phyloP scores from a whole-genome alignment of 2,888 invertebrate species.

The Conomelus anceps region DNA sequence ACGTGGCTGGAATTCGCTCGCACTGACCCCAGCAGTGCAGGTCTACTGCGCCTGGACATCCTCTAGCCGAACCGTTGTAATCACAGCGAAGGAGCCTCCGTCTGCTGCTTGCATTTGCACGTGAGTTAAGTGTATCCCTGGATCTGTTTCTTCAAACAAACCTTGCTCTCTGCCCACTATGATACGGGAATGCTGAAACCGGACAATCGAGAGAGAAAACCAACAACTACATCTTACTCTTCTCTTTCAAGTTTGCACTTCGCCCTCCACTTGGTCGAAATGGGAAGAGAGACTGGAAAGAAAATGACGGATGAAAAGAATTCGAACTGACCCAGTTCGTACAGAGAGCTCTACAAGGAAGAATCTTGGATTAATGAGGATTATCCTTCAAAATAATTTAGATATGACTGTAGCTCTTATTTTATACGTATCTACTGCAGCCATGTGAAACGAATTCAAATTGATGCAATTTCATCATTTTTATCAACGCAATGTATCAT shows the following conservation, averaged over 20 bases:
- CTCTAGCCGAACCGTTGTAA: background rate
- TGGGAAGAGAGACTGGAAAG: background rate
- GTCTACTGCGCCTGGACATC: background rate
- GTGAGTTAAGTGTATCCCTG: background rate
- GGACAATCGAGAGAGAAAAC: background rate
- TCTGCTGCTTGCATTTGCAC: background rate
- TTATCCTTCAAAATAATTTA: too few relatives aligned
- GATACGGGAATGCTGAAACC: background rate
- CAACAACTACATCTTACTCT: background rate
- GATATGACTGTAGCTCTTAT: too few relatives aligned
- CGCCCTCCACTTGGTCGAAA: background rate
- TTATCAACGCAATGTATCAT: too few relatives aligned
- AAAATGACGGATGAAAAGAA: too few relatives aligned
- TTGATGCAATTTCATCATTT: too few relatives aligned
- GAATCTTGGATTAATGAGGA: too few relatives aligned
- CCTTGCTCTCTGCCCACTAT: background rate
- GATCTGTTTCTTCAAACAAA: background rate
- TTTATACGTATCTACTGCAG: too few relatives aligned
- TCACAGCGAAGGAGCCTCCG: background rate
- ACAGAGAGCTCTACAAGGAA: too few relatives aligned
- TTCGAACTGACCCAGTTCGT: too few relatives aligned
- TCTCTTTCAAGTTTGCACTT: background rate
- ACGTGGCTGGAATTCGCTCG: slow-evolving; percentile 4
- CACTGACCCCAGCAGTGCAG: background rate
- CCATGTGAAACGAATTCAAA: too few relatives aligned